phyloP scores from a whole-genome alignment of 2,113 vertebrate species.

The Dolichallabes microphthalmus region DNA sequence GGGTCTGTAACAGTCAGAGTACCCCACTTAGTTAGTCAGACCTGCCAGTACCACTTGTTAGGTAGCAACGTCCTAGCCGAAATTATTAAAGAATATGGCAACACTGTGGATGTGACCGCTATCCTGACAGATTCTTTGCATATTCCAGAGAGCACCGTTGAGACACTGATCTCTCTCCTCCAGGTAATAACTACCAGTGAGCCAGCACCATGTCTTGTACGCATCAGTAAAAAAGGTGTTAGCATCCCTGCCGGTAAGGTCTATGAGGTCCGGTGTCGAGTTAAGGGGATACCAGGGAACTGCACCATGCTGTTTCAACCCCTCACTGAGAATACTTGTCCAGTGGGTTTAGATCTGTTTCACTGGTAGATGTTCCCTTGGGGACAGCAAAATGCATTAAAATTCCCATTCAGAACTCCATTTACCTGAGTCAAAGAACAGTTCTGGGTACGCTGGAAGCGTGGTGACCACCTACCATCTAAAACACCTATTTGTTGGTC shows the following conservation, averaged over 20 bases:
- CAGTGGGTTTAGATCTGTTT: conserved; percentile 22
- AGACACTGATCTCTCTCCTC: background rate
- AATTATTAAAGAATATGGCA: background rate
- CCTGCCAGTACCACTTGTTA: background rate
- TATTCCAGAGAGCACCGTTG: background rate
- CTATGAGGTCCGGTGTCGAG: background rate
- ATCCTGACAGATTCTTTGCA: conserved; percentile 7
- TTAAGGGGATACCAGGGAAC: too few relatives aligned
- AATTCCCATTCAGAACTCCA: conserved; percentile 15
- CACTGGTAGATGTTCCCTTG: conserved; percentile 2
- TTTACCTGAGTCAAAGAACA: conserved; percentile 22
- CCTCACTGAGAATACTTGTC: too few relatives aligned
- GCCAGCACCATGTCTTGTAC: background rate
- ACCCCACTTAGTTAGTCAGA: background rate
- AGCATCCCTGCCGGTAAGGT: background rate
- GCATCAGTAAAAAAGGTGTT: background rate
- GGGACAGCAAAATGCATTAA: conserved; percentile 1
- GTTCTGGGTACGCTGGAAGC: background rate
- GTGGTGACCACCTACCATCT: too few relatives aligned
- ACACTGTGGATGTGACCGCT: background rate
- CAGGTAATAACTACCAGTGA: background rate
- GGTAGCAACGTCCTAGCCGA: conserved; percentile 4
- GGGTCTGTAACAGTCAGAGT: background rate
- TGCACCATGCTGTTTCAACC: too few relatives aligned
- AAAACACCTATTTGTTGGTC: too few relatives aligned